phyloP scores from a whole-genome alignment of 2,113 vertebrate species.

The Megaptera novaeangliae region DNA sequence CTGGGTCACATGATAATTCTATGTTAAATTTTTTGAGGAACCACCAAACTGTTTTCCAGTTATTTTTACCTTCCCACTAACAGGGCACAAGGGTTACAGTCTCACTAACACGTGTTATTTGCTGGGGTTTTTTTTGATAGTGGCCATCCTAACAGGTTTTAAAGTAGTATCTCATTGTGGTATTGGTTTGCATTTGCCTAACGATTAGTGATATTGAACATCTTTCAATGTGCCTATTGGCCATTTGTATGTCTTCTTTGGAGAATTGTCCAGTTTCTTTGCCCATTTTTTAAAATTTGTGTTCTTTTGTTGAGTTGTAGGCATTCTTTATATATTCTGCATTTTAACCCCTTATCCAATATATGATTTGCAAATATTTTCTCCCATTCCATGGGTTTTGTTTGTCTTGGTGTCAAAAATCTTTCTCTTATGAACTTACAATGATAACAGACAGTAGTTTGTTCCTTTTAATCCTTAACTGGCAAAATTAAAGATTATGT shows the following conservation, averaged over 20 bases:
- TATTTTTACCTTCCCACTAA: not conserved
- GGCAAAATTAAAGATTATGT: not conserved
- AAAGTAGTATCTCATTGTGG: not conserved
- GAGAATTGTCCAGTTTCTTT: not conserved
- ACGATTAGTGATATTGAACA: not conserved
- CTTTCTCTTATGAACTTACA: not conserved
- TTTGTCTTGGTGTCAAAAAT: not conserved
- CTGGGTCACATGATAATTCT: not conserved
- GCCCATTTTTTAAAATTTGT: not conserved
- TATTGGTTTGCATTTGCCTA: not conserved
- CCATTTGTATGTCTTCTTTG: not conserved
- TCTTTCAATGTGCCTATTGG: not conserved
- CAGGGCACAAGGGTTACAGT: no score
- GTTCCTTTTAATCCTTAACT: not conserved
- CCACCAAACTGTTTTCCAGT: not conserved
- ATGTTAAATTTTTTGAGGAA: not conserved
- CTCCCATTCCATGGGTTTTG: not conserved
- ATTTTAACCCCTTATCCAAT: not conserved
- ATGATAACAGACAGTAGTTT: not conserved
- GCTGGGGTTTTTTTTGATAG: not conserved
- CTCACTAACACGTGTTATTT: not conserved
- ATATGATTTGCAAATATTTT: not conserved
- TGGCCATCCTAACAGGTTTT: not conserved
- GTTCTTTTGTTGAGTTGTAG: not conserved
- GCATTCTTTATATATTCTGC: not conserved